phyloP scores from a whole-genome alignment of 2,888 invertebrate genomes.

The Tuberolachnus salignus region DNA sequence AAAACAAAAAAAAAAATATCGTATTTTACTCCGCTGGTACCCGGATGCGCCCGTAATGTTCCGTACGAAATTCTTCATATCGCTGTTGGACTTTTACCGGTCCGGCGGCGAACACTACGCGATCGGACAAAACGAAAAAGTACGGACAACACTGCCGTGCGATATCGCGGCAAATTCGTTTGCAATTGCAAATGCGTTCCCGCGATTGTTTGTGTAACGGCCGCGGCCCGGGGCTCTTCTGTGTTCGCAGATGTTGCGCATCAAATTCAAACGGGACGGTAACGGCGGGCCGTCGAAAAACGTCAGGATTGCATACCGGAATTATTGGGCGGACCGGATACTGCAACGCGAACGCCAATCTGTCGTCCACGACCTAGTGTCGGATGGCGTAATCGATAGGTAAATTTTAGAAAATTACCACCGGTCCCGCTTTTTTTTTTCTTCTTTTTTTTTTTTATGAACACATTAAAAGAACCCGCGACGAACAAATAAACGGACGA shows the following conservation, averaged over 20 bases:
- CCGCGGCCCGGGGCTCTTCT: too few relatives aligned
- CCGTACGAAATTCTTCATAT: constrained; percentile 26
- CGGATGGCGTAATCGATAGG: constrained; percentile 22
- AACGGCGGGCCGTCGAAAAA: neutral
- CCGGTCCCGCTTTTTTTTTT: too few relatives aligned
- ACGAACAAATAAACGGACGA: too few relatives aligned
- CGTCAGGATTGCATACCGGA: neutral
- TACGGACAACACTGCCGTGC: neutral
- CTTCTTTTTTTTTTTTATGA: too few relatives aligned
- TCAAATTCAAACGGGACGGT: constrained; percentile 1
- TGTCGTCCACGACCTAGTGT: neutral
- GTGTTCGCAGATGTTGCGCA: constrained; percentile 17
- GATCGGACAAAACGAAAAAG: constrained; percentile 20
- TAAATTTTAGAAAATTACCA: constrained; percentile 17
- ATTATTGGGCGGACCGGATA: constrained; percentile 21
- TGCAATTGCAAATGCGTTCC: neutral
- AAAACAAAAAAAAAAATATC: too few relatives aligned
- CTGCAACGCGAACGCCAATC: constrained; percentile 9
- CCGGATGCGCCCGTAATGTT: too few relatives aligned
- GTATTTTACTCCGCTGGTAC: too few relatives aligned
- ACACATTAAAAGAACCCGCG: too few relatives aligned
- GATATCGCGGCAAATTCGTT: neutral
- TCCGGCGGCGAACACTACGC: constrained; percentile 14
- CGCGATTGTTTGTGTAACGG: too few relatives aligned
- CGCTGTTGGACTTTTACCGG: neutral